Evolutionary conservation across 2,113 vertebrate species (phyloP).

Genomic region (Ceyx melanurus): DNA sequence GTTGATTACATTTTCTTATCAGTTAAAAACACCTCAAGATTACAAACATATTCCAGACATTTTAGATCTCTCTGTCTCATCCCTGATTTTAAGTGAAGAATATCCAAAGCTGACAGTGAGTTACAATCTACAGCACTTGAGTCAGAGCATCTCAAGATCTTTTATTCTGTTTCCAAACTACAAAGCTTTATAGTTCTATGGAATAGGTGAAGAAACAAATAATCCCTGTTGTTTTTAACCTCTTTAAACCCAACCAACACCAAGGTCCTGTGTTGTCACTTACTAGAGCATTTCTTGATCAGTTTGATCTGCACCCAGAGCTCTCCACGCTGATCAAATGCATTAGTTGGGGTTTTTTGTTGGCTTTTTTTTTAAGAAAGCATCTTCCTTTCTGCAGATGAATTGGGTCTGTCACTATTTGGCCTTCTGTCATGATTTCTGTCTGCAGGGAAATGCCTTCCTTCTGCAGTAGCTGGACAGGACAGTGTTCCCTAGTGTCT

Average conservation of each 20-base stretch:
- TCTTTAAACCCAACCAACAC: neutral
- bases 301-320: neutral
- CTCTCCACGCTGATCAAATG: neutral
- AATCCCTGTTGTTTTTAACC: neutral
- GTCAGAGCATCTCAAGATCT: neutral
- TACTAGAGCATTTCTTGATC: neutral
- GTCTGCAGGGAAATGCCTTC: slow-evolving; percentile 74
- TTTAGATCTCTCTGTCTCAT: neutral
- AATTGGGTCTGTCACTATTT: slow-evolving; percentile 66
- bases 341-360: no score
- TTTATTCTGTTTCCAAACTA: neutral
- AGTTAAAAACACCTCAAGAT: fast-evolving
- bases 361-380: neutral
- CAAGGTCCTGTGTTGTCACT: neutral
- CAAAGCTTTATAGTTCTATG: neutral
- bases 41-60: neutral
- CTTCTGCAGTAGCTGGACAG: slow-evolving; percentile 70
- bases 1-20: neutral
- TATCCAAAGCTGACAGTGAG: neutral
- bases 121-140: neutral
- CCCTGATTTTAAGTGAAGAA: neutral
- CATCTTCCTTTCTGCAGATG: slow-evolving; percentile 56
- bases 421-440: slow-evolving; percentile 73
- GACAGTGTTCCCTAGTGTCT: slow-evolving; percentile 70
- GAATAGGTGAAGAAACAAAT: neutral